A percentile compares a stretch with the other conserved stretches of the same genome.
Evolutionary conservation across 1,140 invertebrate species (phyloP).

Genomic region (Eumaeus atala): DNA sequence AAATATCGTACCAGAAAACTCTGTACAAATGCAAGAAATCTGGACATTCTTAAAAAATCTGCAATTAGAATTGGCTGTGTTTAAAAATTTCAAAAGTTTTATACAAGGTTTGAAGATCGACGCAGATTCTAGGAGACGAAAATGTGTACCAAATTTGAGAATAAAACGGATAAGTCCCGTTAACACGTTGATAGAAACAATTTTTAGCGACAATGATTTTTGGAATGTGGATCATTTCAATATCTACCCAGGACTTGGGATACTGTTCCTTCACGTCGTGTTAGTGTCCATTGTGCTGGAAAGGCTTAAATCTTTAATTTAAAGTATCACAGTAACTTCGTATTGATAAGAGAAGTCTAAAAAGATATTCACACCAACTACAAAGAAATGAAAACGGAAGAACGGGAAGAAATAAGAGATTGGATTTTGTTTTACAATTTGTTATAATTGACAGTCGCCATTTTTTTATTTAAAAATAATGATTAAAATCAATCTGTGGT

Average conservation of each 20-base stretch:
- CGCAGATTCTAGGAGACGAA: background rate
- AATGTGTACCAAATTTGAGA: background rate
- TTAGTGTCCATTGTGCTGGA: background rate
- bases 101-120: background rate
- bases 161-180: background rate
- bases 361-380: too few relatives aligned
- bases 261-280: background rate
- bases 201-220: background rate
- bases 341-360: too few relatives aligned
- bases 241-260: background rate
- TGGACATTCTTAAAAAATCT: conserved; percentile 1
- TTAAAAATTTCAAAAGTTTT: conserved; percentile 2
- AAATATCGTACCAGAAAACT: background rate
- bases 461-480: too few relatives aligned
- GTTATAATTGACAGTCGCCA: too few relatives aligned
- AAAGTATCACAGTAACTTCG: too few relatives aligned
- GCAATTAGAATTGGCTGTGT: background rate
- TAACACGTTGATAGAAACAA: background rate
- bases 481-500: too few relatives aligned
- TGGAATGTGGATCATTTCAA: background rate
- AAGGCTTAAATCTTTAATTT: background rate
- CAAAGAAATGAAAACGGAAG: too few relatives aligned
- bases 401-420: too few relatives aligned
- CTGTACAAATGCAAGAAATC: background rate
- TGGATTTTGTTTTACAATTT: too few relatives aligned